phyloP scores from a whole-genome alignment of 2,888 invertebrate genomes.

The Drosophila subquinaria region DNA sequence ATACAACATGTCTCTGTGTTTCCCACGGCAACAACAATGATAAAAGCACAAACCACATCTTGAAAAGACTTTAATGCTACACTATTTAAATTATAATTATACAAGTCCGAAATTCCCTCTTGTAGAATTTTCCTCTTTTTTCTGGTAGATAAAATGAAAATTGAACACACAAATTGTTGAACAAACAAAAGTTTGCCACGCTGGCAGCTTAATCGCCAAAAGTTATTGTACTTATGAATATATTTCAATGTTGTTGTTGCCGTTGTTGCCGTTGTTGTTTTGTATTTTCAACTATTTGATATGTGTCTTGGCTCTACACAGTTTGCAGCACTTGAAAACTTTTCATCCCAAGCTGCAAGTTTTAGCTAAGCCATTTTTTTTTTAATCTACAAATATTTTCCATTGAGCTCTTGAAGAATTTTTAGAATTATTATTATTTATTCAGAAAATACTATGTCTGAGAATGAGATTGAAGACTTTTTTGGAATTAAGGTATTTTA shows the following conservation, averaged over 20 bases:
- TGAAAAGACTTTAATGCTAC: constrained; percentile 42
- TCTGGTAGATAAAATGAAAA: constrained; percentile 32
- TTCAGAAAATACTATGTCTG: constrained; percentile 49
- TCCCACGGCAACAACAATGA: constrained; percentile 13
- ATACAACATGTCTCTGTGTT: constrained; percentile 1
- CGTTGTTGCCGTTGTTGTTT: constrained; percentile 20
- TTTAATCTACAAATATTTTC: constrained; percentile 54
- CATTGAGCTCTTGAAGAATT: constrained; percentile 65
- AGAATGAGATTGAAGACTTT: background rate
- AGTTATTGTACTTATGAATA: constrained; percentile 35
- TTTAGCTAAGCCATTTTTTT: constrained; percentile 24
- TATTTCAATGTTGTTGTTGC: constrained; percentile 14
- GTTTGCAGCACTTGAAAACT: constrained; percentile 53
- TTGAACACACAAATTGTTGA: constrained; percentile 60
- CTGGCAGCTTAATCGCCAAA: constrained; percentile 64
- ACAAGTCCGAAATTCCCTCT: constrained; percentile 28
- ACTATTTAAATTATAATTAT: constrained; percentile 58
- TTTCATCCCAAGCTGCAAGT: constrained; percentile 63
- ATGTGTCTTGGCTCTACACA: constrained; percentile 24
- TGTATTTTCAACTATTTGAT: constrained; percentile 50
- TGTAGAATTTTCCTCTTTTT: constrained; percentile 30
- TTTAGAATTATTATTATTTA: constrained; percentile 70
- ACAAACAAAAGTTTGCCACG: constrained; percentile 47
- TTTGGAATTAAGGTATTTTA: background rate
- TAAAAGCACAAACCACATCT: constrained; percentile 27